phyloP scores from a whole-genome alignment of 1,140 invertebrate genomes.

The Leptinotarsa lineolata region DNA sequence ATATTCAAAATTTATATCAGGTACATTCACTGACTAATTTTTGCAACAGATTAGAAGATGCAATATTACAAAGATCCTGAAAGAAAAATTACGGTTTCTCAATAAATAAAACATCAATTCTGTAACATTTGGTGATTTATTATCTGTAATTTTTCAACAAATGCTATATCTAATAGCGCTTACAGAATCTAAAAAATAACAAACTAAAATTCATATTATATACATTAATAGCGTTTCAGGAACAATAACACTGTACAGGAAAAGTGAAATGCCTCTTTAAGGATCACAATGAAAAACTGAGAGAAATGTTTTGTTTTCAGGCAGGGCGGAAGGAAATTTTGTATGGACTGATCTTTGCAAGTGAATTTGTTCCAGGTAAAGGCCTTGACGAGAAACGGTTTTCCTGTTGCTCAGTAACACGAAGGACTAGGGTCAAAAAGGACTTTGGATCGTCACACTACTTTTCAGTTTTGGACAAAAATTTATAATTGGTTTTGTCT shows the following conservation, averaged over 20 bases:
- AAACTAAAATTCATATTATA: conserved; percentile 49
- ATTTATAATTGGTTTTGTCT: too few relatives aligned
- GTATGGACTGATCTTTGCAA: conserved; percentile 17
- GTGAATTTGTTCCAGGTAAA: conserved; percentile 10
- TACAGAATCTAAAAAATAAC: conserved; percentile 49
- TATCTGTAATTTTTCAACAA: conserved; percentile 48
- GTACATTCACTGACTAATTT: too few relatives aligned
- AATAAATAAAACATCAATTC: conserved; percentile 9
- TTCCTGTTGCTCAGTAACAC: background rate
- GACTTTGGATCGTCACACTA: too few relatives aligned
- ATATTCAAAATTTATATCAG: too few relatives aligned
- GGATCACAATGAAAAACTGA: conserved; percentile 26
- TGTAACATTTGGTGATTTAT: conserved; percentile 48
- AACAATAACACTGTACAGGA: conserved; percentile 50
- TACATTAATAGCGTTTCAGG: conserved; percentile 45
- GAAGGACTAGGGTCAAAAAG: background rate
- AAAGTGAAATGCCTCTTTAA: conserved; percentile 41
- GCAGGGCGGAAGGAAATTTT: conserved; percentile 14
- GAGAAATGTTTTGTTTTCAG: conserved; percentile 1
- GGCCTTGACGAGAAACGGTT: background rate
- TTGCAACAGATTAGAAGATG: too few relatives aligned
- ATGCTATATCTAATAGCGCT: conserved; percentile 48
- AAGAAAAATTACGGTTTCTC: background rate
- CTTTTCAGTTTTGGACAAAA: too few relatives aligned
- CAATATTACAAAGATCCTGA: too few relatives aligned